phyloP scores from a whole-genome alignment of 2,888 invertebrate species.

The Dynastes tityus region DNA sequence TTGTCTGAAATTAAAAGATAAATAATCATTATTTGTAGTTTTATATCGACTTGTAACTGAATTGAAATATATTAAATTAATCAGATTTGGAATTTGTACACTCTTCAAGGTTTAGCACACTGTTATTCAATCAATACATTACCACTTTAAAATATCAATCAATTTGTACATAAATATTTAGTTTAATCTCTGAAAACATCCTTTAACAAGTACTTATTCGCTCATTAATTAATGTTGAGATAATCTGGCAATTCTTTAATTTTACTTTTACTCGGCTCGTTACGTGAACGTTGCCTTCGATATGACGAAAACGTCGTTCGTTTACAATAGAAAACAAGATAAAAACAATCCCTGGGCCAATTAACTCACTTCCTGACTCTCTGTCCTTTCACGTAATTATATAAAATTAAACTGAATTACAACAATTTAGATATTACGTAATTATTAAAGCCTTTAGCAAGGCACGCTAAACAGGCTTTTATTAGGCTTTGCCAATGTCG shows the following conservation, averaged over 20 bases:
- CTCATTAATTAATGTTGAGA: conserved; percentile 24
- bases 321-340: conserved; percentile 27
- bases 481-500: conserved; percentile 1
- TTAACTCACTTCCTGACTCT: conserved; percentile 23
- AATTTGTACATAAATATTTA: too few relatives aligned
- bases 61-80: too few relatives aligned
- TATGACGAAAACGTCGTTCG: conserved; percentile 23
- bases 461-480: conserved; percentile 8
- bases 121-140: too few relatives aligned
- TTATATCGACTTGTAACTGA: too few relatives aligned
- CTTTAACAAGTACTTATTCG: neutral
- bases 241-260: conserved; percentile 15
- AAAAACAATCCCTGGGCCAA: conserved; percentile 27
- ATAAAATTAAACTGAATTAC: conserved; percentile 35
- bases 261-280: conserved; percentile 9
- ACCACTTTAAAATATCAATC: too few relatives aligned
- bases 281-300: conserved; percentile 14
- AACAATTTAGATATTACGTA: conserved; percentile 26
- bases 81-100: too few relatives aligned
- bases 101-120: too few relatives aligned
- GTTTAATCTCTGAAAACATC: too few relatives aligned
- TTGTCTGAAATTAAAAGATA: conserved; percentile 85
- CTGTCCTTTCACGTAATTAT: conserved; percentile 28
- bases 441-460: conserved; percentile 18
- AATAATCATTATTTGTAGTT: conserved; percentile 1